A percentile compares a stretch with the other conserved stretches of the same genome.
Conservation (phyloP, 2,797 vertebrate species). For the Rhynchotus rufescens region DNA sequence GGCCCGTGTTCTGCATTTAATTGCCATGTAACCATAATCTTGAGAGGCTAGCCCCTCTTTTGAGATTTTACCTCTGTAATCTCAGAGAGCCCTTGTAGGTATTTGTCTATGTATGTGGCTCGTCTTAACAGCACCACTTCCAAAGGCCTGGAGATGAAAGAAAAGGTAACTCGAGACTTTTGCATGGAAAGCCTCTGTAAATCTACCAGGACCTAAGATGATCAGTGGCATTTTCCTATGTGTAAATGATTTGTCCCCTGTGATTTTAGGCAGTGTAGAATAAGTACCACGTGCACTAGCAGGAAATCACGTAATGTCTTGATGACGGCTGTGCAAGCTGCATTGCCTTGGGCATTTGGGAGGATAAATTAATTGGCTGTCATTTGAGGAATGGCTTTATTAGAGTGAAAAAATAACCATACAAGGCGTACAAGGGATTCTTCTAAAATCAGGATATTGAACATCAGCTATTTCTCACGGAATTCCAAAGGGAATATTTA, state of each 20-base stretch:
- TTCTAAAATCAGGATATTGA: neutral
- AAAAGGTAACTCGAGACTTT: neutral
- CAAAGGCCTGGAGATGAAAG: neutral
- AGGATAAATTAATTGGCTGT: neutral
- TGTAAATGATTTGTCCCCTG: neutral
- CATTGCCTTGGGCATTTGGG: neutral
- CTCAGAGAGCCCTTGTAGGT: neutral
- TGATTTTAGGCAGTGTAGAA: neutral
- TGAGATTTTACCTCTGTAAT: neutral
- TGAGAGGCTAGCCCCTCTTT: neutral
- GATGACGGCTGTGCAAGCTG: neutral
- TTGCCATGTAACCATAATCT: neutral
- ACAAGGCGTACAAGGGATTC: neutral
- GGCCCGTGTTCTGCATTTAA: neutral
- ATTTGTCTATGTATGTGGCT: neutral
- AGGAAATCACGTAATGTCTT: neutral
- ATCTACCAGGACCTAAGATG: neutral
- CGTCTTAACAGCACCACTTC: neutral
- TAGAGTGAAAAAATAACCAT: neutral
- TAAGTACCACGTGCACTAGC: neutral
- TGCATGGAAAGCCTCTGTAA: neutral
- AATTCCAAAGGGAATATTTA: neutral
- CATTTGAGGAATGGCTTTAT: neutral
- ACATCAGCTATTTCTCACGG: neutral
- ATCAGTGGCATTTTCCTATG: neutral